Conservation (phyloP, 2,113 vertebrate genomes). For the Lophotis ruficrista region DNA sequence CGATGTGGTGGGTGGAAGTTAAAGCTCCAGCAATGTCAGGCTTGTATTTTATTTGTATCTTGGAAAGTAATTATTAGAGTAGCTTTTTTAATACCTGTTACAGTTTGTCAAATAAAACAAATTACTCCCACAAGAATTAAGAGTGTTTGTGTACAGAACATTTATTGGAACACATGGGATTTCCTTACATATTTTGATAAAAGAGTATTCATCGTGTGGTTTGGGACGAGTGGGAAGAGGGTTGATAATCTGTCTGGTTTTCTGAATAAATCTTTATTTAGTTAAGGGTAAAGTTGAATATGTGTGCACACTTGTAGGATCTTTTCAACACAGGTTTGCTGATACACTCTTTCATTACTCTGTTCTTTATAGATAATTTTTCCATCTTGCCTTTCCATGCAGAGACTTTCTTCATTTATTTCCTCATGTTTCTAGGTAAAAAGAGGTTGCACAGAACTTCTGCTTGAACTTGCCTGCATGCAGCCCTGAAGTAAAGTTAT, state of each 20-base stretch:
- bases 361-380: not conserved
- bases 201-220: not conserved
- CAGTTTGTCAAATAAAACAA: not conserved
- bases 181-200: not conserved
- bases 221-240: not conserved
- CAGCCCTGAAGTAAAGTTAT: not conserved
- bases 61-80: not conserved
- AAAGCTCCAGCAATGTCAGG: not conserved
- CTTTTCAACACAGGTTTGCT: not conserved
- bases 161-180: not conserved
- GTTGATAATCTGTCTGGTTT: not conserved
- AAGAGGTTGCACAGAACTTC: not conserved
- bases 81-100: not conserved
- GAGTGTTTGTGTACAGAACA: not conserved
- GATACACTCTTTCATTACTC: not conserved
- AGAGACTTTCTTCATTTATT: not conserved
- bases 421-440: not conserved
- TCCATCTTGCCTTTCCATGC: not conserved
- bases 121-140: not conserved
- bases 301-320: not conserved
- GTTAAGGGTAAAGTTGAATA: not conserved
- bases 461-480: not conserved
- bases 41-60: not conserved
- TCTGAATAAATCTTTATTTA: not conserved
- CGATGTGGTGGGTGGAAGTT: not conserved